Percentiles rank a stretch among this genome's conserved stretches.
These are phyloP conservation scores for Metridium senile DNA, from an alignment of 92 coral and sea anemone species.

Conservation along the genomic window DNA sequence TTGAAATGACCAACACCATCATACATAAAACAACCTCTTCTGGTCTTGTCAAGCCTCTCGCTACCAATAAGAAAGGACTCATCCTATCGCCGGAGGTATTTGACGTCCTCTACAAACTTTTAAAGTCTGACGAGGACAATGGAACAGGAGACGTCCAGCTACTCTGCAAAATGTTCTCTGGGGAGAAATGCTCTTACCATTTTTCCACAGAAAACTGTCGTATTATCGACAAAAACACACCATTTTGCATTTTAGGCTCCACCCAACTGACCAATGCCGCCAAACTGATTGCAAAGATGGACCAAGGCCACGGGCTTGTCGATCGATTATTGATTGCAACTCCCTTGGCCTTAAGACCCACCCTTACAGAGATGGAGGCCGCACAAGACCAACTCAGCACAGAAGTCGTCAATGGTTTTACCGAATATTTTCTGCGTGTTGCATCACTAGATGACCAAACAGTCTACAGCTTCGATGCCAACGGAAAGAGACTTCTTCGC, in stretches of 20 bases:
- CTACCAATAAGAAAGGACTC: neutral
- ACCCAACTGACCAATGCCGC: too few relatives aligned
- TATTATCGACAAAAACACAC: neutral
- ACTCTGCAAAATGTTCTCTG: too few relatives aligned
- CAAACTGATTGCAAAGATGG: too few relatives aligned
- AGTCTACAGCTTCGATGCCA: too few relatives aligned
- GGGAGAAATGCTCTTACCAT: neutral
- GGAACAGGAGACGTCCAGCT: neutral
- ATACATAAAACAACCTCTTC: neutral
- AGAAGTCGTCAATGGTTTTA: neutral
- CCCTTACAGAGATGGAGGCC: neutral
- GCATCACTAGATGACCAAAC: neutral
- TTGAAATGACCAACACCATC: neutral
- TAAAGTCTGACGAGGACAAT: neutral
- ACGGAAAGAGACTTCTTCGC: too few relatives aligned
- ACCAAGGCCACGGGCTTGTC: too few relatives aligned
- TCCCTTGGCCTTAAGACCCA: neutral
- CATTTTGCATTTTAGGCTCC: neutral
- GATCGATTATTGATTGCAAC: neutral
- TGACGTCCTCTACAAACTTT: neutral
- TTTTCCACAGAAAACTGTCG: neutral
- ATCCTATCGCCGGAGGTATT: neutral
- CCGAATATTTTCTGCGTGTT: neutral
- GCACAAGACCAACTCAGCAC: neutral
- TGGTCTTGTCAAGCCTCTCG: neutral